Conservation (phyloP, 2,888 invertebrate species). For the Athalia rosae region DNA sequence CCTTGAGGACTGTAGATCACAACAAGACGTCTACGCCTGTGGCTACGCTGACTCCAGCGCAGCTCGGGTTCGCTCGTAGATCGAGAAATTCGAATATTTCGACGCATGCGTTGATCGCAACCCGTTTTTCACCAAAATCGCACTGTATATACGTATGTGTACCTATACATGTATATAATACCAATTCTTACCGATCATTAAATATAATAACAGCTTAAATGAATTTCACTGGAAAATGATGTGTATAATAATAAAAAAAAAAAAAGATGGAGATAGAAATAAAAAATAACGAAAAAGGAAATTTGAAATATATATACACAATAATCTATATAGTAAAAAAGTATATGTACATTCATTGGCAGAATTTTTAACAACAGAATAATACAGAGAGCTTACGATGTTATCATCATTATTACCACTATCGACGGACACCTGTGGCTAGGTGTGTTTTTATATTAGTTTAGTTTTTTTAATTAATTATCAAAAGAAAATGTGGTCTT, state of each 20-base stretch:
- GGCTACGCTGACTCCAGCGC: too few species aligned
- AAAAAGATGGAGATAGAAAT: constrained; percentile 49
- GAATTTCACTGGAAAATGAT: constrained; percentile 40
- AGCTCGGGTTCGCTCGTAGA: too few species aligned
- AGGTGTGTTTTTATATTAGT: background rate
- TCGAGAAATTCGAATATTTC: too few species aligned
- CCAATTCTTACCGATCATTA: constrained; percentile 32
- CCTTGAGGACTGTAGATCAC: too few species aligned
- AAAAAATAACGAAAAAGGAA: background rate
- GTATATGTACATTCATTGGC: constrained; percentile 67
- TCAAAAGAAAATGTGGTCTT: constrained; percentile 6
- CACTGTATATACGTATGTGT: constrained; percentile 12
- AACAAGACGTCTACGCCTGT: too few species aligned
- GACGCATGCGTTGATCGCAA: too few species aligned
- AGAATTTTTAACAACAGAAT: constrained; percentile 53
- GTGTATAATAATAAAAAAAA: constrained; percentile 7
- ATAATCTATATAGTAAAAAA: constrained; percentile 40
- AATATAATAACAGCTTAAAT: constrained; percentile 31
- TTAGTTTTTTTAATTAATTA: background rate
- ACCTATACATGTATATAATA: constrained; percentile 23
- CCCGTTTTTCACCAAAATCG: too few species aligned
- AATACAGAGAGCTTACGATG: constrained; percentile 31
- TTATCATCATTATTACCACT: background rate
- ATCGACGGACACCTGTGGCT: background rate
- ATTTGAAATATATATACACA: constrained; percentile 36